A percentile compares a stretch with the other conserved stretches of the same genome.
Conservation (phyloP, 2,888 invertebrate genomes). For the Caenorhabditis drosophilae region DNA sequence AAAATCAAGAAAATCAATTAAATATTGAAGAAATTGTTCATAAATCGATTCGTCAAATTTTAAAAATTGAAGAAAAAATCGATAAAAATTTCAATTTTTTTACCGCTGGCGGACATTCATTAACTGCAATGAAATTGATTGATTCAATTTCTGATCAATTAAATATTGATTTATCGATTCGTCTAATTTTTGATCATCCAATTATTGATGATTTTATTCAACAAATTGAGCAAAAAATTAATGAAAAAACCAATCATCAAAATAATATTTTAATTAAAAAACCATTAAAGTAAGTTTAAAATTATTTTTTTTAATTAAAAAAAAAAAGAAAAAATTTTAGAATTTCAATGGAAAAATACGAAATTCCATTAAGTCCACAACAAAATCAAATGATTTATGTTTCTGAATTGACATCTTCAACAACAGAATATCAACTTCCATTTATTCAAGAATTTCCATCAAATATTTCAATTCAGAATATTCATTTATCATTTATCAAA, state of each 20-base stretch:
- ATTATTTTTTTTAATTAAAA: neutral
- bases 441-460: slow-evolving; percentile 35
- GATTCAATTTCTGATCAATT: slow-evolving; percentile 26
- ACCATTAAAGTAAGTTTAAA: too few species aligned
- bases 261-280: neutral
- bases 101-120: slow-evolving; percentile 54
- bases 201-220: slow-evolving; percentile 25
- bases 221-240: slow-evolving; percentile 4
- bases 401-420: slow-evolving; percentile 12
- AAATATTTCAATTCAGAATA: neutral
- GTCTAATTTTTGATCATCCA: slow-evolving; percentile 39
- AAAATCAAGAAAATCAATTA: neutral
- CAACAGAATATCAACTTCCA: slow-evolving; percentile 30
- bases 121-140: slow-evolving; percentile 46
- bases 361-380: slow-evolving; percentile 9
- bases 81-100: slow-evolving; percentile 47
- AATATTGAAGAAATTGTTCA: neutral
- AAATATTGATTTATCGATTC: slow-evolving; percentile 26
- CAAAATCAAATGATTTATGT: slow-evolving; percentile 45
- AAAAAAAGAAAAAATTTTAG: neutral
- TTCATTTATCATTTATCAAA: slow-evolving; percentile 19
- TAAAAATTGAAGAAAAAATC: neutral
- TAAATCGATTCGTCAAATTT: neutral
- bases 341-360: neutral
- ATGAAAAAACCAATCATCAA: neutral